Evolutionary conservation across 2,888 invertebrate genomes (phyloP).

Genomic region (Physocephala rufipes): DNA sequence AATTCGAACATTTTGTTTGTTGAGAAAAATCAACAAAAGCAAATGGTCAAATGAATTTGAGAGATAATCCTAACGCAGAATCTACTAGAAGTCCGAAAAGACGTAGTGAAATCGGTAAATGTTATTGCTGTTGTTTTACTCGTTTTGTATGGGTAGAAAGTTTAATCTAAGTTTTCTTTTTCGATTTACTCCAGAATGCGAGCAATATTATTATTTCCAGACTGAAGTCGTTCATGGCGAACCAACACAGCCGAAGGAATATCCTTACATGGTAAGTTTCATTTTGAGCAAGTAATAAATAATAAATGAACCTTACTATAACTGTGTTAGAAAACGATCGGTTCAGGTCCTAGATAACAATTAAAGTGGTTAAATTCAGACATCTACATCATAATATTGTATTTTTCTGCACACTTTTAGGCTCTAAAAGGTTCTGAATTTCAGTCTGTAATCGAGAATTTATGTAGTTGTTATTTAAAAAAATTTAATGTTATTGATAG

Average conservation of each 20-base stretch:
- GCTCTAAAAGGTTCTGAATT: too few species aligned
- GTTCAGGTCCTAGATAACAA: too few species aligned
- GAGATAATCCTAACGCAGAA: not conserved
- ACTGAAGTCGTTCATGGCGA: constrained; percentile 39
- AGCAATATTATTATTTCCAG: constrained; percentile 35
- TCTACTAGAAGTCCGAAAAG: constrained; percentile 34
- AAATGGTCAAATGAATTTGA: not conserved
- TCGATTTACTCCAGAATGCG: constrained; percentile 43
- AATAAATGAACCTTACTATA: too few species aligned
- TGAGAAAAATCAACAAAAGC: constrained; percentile 43
- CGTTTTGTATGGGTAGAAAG: not conserved
- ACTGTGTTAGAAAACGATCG: too few species aligned
- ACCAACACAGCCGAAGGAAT: constrained; percentile 41
- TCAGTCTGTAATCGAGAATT: too few species aligned
- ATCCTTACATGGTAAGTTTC: constrained; percentile 48
- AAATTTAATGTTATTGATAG: too few species aligned
- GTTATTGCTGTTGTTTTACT: not conserved
- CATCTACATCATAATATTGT: too few species aligned
- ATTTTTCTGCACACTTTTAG: too few species aligned
- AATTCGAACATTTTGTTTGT: constrained; percentile 56
- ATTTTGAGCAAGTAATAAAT: too few species aligned
- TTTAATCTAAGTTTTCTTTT: not conserved
- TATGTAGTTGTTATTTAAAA: too few species aligned
- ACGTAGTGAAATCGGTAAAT: constrained; percentile 50
- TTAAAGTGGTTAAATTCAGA: too few species aligned